phyloP scores from a whole-genome alignment of 2,113 vertebrate genomes.

The Taxidea taxus region DNA sequence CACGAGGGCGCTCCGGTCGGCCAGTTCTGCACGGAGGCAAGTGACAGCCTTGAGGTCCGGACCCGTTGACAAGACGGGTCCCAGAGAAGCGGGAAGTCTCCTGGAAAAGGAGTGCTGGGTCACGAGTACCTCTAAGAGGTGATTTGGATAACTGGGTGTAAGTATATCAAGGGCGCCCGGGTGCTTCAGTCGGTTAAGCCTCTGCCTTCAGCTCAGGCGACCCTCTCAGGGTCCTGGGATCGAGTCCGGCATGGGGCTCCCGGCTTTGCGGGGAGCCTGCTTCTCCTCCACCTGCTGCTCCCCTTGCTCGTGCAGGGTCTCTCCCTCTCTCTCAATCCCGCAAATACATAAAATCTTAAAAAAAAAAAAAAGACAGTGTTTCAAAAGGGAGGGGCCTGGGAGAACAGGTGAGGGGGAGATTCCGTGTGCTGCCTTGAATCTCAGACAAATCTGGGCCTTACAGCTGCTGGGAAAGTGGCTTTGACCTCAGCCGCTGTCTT shows the following conservation, averaged over 20 bases:
- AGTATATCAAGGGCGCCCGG: background rate
- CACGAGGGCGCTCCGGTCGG: rapidly evolving
- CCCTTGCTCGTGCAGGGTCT: too few species aligned
- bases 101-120: background rate
- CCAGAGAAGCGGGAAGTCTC: background rate
- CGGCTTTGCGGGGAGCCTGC: too few species aligned
- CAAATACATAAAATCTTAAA: too few species aligned
- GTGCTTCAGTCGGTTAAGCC: too few species aligned
- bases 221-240: too few species aligned
- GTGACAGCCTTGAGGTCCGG: background rate
- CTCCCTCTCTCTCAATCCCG: too few species aligned
- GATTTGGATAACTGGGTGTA: background rate
- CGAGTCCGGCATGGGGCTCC: too few species aligned
- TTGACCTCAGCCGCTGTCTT: background rate
- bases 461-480: background rate
- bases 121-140: background rate
- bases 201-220: too few species aligned
- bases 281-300: too few species aligned
- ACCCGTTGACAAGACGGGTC: too few species aligned
- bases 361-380: background rate
- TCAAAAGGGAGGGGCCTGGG: background rate
- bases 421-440: background rate
- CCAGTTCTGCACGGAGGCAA: background rate
- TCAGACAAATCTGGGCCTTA: background rate
- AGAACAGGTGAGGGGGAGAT: too few species aligned